Base-by-base conservation (phyloP, 2,113 vertebrate genomes). In the Myiagra hebetior region DNA sequence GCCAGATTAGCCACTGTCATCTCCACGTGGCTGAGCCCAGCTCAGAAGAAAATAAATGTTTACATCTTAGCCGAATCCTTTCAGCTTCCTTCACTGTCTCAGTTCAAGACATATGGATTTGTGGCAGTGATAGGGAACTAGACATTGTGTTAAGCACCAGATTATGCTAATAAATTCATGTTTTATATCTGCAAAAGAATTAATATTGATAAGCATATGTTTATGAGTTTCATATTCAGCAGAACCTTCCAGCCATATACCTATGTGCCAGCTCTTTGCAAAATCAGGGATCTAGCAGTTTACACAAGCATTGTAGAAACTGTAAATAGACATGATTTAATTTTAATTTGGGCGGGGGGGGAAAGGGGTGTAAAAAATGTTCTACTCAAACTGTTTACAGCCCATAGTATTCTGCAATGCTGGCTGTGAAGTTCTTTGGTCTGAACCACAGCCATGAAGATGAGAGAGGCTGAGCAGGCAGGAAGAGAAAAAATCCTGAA, bases 171-270 rank as follows among this genome's bases (percentile, higher is more conserved):
- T 88, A 74, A 83, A 88, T 94, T 68, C 59, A 63, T 92, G 82
- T 42, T 85, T 95, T 87, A 57, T 95, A 88, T 79, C 81, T 96
- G 87, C 72, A 86, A 35, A 90, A 90, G 62, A 80, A 91, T 94
- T 93, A 91, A 92, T 94, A 93, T 91, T 94, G 95, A 95, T 94
- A 95, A 90, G 78, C 79, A 56, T 95, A 88, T 93, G 67, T 84
- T 94, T 77, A 86, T 77, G 78, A 74, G 35, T 81, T 95, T 65
- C 15, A 4, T 35, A 44, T 83, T 86, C 85, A 75, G 72, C 30
- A 63, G 68, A 93, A 50, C 30, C 78, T 77, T 86, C 28, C 59
- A 88, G 68, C 56, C 93, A n/a, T 19, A 6, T 57, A 92, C 91
- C 86, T 93, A 53, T 26, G 42, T 78, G 92, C 67, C 78, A 80